A percentile compares a stretch with the other conserved stretches of the same genome.
These are phyloP conservation scores for Caprella mutica DNA, from an alignment of 2,888 invertebrate genomes.

Conservation along the genomic window DNA sequence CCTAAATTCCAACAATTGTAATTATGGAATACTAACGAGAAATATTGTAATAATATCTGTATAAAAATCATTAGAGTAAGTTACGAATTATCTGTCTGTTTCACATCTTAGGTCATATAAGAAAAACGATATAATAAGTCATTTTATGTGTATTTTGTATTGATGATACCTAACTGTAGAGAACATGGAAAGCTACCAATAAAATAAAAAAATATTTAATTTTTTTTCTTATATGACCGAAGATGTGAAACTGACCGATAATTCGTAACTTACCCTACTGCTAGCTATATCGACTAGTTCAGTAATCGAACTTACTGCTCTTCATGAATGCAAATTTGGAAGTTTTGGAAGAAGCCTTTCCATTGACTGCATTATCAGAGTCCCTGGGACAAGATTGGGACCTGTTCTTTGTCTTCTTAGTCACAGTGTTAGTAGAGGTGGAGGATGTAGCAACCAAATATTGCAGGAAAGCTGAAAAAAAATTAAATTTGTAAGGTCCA, in stretches of 20 bases:
- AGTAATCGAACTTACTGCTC: conserved; percentile 1
- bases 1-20: background rate
- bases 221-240: no score
- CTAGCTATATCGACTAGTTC: no score
- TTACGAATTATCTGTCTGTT: background rate
- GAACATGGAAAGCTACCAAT: no score
- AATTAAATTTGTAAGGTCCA: no score
- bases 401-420: conserved; percentile 2
- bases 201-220: no score
- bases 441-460: background rate
- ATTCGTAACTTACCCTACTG: no score
- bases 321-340: conserved; percentile 12
- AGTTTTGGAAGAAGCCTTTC: background rate
- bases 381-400: conserved; percentile 28
- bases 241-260: no score
- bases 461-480: background rate
- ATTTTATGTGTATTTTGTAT: no score
- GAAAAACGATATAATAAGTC: no score
- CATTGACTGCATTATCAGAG: conserved; percentile 10
- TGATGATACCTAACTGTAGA: no score
- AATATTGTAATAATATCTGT: background rate
- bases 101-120: no score
- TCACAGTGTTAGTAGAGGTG: background rate
- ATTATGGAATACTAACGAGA: background rate
- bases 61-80: background rate